Percentiles rank a stretch among this genome's conserved stretches.
Conservation (phyloP, 2,888 invertebrate genomes). For the Agrochola lychnidis region DNA sequence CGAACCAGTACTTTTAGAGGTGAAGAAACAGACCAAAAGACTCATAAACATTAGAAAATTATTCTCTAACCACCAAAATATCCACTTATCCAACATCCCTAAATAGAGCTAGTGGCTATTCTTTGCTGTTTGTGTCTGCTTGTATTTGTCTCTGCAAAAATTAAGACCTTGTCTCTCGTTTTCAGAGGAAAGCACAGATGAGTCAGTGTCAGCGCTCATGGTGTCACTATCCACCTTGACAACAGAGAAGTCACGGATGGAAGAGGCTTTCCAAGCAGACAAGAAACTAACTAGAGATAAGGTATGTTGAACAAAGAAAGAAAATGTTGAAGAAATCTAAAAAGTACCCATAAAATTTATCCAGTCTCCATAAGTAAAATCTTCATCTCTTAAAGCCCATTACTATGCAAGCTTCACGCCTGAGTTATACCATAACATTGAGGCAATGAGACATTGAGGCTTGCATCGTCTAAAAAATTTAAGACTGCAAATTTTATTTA, state of each 20-base stretch:
- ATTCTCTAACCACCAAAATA: background rate
- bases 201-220: slow-evolving; percentile 91
- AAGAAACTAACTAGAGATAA: slow-evolving; percentile 91
- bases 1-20: background rate
- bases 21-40: background rate
- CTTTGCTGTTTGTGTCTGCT: no score
- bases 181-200: slow-evolving; percentile 74
- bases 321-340: no score
- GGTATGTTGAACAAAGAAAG: slow-evolving; percentile 76
- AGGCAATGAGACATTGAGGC: no score
- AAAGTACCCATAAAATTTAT: no score
- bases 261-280: slow-evolving; percentile 95
- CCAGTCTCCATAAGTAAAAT: no score
- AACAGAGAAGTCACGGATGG: slow-evolving; percentile 96
- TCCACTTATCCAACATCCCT: background rate
- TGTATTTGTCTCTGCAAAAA: background rate
- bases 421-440: no score
- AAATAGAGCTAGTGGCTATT: background rate
- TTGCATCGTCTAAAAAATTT: no score
- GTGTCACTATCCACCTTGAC: slow-evolving; percentile 94
- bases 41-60: background rate
- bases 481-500: no score
- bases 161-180: slow-evolving; percentile 9
- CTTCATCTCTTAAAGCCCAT: no score
- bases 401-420: no score